Evolutionary conservation across 2,113 vertebrate genomes (phyloP).

Genomic region (Genyomyrus donnyi): DNA sequence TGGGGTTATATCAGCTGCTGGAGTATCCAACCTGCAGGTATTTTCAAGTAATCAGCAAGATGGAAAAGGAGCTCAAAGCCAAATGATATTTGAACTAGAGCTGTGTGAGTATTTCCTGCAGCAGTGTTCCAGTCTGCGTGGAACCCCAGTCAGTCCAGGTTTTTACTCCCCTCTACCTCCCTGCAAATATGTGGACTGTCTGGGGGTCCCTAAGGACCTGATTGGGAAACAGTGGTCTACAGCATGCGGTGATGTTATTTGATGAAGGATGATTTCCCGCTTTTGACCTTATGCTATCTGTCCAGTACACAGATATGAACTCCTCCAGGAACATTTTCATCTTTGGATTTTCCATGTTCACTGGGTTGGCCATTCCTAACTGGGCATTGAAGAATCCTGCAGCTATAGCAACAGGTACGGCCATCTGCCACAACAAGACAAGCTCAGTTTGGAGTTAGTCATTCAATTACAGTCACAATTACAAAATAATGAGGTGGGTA

Average conservation of each 20-base stretch:
- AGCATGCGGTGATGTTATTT: not conserved
- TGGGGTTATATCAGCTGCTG: conserved; percentile 79
- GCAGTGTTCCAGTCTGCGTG: not conserved
- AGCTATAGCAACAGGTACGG: conserved; percentile 75
- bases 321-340: conserved; percentile 91
- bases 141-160: not conserved
- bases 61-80: not conserved
- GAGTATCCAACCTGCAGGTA: conserved; percentile 90
- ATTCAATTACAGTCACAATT: not conserved
- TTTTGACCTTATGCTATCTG: not conserved
- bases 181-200: not conserved
- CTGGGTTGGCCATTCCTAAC: conserved; percentile 77
- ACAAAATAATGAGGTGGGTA: not conserved
- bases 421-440: not conserved
- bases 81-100: not conserved
- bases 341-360: conserved; percentile 90
- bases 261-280: not conserved
- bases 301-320: conserved; percentile 89
- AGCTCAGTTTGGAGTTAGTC: not conserved
- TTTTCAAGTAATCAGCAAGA: not conserved
- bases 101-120: not conserved
- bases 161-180: not conserved
- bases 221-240: not conserved
- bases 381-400: conserved; percentile 74
- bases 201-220: not conserved